Percentiles rank a stretch among this genome's conserved stretches.
These are phyloP conservation scores for Macaria notata DNA, from an alignment of 2,888 invertebrate genomes.

Conservation along the genomic window DNA sequence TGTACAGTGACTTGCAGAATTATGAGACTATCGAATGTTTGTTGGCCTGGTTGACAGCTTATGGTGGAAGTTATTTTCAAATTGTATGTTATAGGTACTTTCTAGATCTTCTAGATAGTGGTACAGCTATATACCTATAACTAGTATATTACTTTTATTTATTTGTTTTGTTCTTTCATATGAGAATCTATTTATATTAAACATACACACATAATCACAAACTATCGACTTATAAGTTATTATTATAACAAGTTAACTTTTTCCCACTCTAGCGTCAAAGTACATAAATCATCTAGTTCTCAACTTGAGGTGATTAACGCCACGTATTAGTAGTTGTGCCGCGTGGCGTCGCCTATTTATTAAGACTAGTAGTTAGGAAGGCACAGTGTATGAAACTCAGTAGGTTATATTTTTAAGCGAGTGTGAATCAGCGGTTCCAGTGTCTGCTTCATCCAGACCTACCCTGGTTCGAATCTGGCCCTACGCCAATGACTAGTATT, in stretches of 20 bases:
- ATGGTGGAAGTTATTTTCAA: neutral
- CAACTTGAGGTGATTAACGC: slow-evolving; percentile 22
- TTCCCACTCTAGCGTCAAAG: slow-evolving; percentile 4
- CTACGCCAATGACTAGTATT: no score
- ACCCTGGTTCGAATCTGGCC: no score
- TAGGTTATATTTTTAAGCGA: neutral
- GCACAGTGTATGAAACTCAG: slow-evolving; percentile 4
- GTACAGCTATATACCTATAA: no score
- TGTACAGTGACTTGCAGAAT: slow-evolving; percentile 9
- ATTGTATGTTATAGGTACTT: neutral
- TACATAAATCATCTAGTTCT: slow-evolving; percentile 22
- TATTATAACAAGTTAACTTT: slow-evolving; percentile 8
- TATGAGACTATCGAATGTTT: slow-evolving; percentile 2
- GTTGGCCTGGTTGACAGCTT: no score
- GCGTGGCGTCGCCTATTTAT: slow-evolving; percentile 18
- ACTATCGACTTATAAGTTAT: no score
- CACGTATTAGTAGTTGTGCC: slow-evolving; percentile 16
- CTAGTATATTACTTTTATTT: no score
- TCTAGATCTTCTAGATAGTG: neutral
- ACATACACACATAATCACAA: no score
- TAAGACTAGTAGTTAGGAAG: slow-evolving; percentile 9
- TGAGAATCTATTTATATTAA: no score
- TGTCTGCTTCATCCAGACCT: no score
- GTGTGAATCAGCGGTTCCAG: no score
- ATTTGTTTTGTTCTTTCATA: no score